Evolutionary conservation across 2,797 vertebrate species (phyloP).

Genomic region (Peromyscus eremicus): DNA sequence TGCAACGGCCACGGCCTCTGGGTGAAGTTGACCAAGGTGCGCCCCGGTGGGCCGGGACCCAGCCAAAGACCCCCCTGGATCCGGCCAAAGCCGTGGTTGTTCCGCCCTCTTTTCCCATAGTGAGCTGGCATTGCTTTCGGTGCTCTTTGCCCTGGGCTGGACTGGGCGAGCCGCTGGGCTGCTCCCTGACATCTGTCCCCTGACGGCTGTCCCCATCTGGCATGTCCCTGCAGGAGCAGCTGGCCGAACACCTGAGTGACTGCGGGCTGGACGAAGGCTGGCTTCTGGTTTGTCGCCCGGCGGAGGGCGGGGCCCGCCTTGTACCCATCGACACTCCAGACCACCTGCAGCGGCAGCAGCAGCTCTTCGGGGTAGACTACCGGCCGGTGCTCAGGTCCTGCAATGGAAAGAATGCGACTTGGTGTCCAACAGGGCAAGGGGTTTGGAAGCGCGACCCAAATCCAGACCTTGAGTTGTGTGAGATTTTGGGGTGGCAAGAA

Average conservation of each 20-base stretch:
- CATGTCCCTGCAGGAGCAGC: constrained; percentile 93
- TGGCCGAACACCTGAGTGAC: constrained; percentile 93
- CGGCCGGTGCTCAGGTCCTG: constrained; percentile 93
- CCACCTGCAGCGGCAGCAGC: constrained; percentile 94
- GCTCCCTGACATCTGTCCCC: not conserved
- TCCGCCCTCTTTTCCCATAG: not conserved
- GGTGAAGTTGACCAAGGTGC: constrained; percentile 96
- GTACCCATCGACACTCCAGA: constrained; percentile 96
- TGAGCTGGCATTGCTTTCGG: not conserved
- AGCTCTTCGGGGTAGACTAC: constrained; percentile 97
- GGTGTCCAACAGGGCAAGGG: fast-evolving
- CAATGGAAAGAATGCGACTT: not conserved
- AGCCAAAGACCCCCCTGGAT: not conserved
- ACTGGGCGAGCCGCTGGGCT: not conserved
- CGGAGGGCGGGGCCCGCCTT: constrained; percentile 95
- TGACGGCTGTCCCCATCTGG: constrained; percentile 83
- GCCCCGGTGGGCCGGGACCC: not conserved
- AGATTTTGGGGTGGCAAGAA: not conserved
- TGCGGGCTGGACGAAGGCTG: constrained; percentile 96
- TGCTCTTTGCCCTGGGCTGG: constrained; percentile 74
- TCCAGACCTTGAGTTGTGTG: not conserved
- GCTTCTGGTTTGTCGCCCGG: constrained; percentile 96
- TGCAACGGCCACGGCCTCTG: constrained; percentile 97
- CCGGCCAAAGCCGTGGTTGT: not conserved
- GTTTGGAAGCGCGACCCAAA: not conserved